phyloP scores from a whole-genome alignment of 2,888 invertebrate species.

The Nymphalis urticae region DNA sequence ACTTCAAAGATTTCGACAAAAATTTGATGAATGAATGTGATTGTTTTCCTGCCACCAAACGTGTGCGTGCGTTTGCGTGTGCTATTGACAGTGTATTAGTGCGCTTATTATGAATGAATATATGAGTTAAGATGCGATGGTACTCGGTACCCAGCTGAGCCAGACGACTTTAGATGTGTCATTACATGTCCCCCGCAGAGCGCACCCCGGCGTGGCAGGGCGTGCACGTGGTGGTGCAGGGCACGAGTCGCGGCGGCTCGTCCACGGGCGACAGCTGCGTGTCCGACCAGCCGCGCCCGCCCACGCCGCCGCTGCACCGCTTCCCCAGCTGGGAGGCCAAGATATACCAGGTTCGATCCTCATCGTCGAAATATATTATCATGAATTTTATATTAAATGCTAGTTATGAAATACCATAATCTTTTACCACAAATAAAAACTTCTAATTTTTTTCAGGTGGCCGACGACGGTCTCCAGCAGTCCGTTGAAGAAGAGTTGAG shows the following conservation, averaged over 20 bases:
- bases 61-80: no score
- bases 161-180: no score
- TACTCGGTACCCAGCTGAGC: no score
- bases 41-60: no score
- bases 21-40: no score
- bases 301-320: conserved; percentile 94
- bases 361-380: neutral
- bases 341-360: conserved; percentile 92
- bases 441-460: conserved; percentile 54
- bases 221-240: conserved; percentile 76
- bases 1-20: no score
- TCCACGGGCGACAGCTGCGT: conserved; percentile 75
- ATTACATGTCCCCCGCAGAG: neutral
- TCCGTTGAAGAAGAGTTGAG: conserved; percentile 76
- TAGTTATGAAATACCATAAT: no score
- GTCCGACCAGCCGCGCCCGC: conserved; percentile 82
- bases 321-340: conserved; percentile 98
- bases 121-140: no score
- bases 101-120: no score
- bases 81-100: no score
- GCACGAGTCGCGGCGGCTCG: conserved; percentile 80
- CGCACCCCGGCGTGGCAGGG: conserved; percentile 79
- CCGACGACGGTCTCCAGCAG: conserved; percentile 77
- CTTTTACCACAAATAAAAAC: neutral
- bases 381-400: no score